A percentile compares a stretch with the other conserved stretches of the same genome.
Evolutionary conservation across 2,797 vertebrate species (phyloP).

Genomic region (Falco rusticolus): DNA sequence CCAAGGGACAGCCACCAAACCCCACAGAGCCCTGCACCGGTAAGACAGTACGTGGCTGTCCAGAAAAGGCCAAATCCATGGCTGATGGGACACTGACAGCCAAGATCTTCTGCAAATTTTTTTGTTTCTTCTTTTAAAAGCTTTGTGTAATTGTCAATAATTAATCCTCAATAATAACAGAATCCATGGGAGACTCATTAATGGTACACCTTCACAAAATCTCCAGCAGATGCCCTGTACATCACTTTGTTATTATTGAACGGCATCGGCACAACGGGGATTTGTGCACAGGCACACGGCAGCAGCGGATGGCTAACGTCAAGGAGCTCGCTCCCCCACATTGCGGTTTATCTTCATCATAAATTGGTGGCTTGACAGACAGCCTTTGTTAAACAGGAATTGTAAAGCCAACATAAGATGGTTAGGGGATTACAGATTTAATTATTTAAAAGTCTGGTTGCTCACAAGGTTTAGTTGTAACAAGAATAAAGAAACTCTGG

Average conservation of each 20-base stretch:
- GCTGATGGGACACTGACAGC: neutral
- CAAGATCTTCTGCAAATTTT: too few species aligned
- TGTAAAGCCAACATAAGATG: neutral
- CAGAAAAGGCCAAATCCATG: neutral
- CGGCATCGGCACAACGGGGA: neutral
- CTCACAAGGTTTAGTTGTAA: neutral
- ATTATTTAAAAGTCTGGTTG: neutral
- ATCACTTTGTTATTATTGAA: slow-evolving; percentile 10
- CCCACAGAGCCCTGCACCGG: neutral
- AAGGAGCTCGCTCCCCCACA: neutral
- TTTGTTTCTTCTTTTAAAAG: neutral
- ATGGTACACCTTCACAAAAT: slow-evolving; percentile 14
- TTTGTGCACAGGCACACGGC: neutral
- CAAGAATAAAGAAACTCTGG: neutral
- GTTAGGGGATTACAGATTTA: neutral
- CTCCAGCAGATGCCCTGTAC: neutral
- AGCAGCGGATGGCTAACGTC: slow-evolving; percentile 5
- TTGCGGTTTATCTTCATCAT: slow-evolving; percentile 44
- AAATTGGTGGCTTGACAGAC: slow-evolving; percentile 47
- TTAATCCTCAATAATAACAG: slow-evolving; percentile 67
- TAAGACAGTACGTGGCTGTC: neutral
- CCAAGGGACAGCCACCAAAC: neutral
- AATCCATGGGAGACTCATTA: slow-evolving; percentile 62
- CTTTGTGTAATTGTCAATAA: slow-evolving; percentile 47
- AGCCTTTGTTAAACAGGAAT: neutral